phyloP scores from a whole-genome alignment of 2,888 invertebrate species.

The Leptinotarsa rubiginosa region DNA sequence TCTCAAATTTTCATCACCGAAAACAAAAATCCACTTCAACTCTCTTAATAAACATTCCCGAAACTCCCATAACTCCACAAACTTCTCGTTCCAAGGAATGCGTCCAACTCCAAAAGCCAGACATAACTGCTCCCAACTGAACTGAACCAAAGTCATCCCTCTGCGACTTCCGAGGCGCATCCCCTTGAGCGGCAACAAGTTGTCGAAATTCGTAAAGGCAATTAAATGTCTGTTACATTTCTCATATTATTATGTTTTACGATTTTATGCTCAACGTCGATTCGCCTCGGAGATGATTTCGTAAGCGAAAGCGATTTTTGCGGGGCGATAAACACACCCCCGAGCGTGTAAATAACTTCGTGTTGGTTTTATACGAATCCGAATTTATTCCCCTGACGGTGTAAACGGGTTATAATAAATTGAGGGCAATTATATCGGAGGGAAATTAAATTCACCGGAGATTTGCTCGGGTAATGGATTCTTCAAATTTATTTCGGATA shows the following conservation, averaged over 20 bases:
- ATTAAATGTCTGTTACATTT: conserved; percentile 47
- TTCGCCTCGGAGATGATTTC: conserved; percentile 25
- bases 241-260: conserved; percentile 34
- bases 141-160: background rate
- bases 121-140: conserved; percentile 1
- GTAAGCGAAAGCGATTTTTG: conserved; percentile 15
- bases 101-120: background rate
- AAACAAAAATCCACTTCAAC: background rate
- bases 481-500: background rate
- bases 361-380: conserved; percentile 9
- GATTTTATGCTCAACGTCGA: conserved; percentile 29
- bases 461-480: background rate
- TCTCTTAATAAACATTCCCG: conserved; percentile 1
- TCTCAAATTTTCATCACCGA: background rate
- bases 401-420: conserved; percentile 8
- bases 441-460: conserved; percentile 11
- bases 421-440: background rate
- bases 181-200: conserved; percentile 45
- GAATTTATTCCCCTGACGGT: background rate
- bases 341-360: conserved; percentile 10
- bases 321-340: conserved; percentile 14
- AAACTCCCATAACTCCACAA: background rate
- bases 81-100: background rate
- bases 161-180: conserved; percentile 1
- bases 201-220: conserved; percentile 46